phyloP scores from a whole-genome alignment of 2,113 vertebrate genomes.

The Ascaphus truei region DNA sequence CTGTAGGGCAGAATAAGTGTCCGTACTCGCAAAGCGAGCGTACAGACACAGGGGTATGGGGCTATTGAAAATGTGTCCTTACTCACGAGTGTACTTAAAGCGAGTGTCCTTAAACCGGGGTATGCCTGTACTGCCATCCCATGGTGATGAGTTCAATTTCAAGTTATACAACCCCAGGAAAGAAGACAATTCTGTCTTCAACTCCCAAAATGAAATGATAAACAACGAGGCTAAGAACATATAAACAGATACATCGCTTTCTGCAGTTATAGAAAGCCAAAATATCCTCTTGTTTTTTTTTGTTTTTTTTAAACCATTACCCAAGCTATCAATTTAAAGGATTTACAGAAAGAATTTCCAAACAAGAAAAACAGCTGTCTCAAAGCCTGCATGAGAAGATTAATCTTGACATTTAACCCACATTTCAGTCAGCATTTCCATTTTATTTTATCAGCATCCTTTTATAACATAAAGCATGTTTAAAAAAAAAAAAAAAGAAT shows the following conservation, averaged over 20 bases:
- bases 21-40: too few relatives aligned
- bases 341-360: slow-evolving; percentile 19
- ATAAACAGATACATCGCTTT: not conserved
- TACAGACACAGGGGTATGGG: too few relatives aligned
- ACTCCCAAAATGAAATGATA: too few relatives aligned
- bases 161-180: not conserved
- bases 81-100: too few relatives aligned
- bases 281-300: too few relatives aligned
- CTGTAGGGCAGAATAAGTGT: too few relatives aligned
- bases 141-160: slow-evolving; percentile 8
- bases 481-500: not conserved
- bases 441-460: slow-evolving; percentile 8
- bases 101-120: too few relatives aligned
- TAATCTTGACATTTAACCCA: slow-evolving; percentile 29
- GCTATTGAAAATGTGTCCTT: too few relatives aligned
- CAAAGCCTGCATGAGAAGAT: not conserved
- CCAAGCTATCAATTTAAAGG: slow-evolving; percentile 8
- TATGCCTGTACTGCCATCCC: slow-evolving; percentile 25
- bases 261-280: not conserved
- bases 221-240: not conserved
- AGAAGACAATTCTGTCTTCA: too few relatives aligned
- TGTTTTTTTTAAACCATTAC: not conserved
- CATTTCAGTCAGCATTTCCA: slow-evolving; percentile 21
- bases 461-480: slow-evolving; percentile 2
- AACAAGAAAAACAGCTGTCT: slow-evolving; percentile 20